Percentiles rank a stretch among this genome's conserved stretches.
phyloP scores from a whole-genome alignment of 2,113 vertebrate genomes.

The Hepsetus odoe region DNA sequence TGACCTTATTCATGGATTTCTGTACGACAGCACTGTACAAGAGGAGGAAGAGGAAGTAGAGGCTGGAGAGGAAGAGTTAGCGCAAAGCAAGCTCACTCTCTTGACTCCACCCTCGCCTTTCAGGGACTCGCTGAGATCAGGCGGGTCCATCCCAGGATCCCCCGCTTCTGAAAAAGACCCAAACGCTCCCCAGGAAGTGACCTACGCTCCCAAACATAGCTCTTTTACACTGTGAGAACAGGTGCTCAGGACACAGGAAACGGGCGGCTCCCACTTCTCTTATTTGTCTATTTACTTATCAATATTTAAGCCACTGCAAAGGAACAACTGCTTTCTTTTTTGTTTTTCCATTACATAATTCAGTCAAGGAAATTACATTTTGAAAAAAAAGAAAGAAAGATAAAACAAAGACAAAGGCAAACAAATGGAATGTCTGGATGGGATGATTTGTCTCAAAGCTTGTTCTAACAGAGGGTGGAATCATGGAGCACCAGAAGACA shows the following conservation, averaged over 20 bases:
- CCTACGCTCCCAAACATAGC: conserved; percentile 92
- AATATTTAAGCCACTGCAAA: neutral
- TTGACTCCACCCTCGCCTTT: conserved; percentile 95
- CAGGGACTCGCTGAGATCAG: conserved; percentile 90
- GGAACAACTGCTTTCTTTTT: conserved; percentile 27
- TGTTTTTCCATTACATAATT: neutral
- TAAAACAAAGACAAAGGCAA: neutral
- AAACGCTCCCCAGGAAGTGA: conserved; percentile 78
- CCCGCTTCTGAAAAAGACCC: conserved; percentile 83
- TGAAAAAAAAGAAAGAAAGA: conserved; percentile 12
- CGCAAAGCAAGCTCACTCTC: conserved; percentile 79
- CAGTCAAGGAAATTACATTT: conserved; percentile 27
- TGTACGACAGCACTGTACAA: conserved; percentile 81
- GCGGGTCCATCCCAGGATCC: conserved; percentile 83
- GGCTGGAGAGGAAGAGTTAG: conserved; percentile 67
- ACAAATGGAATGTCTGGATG: conserved; percentile 42
- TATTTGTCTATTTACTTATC: conserved; percentile 14
- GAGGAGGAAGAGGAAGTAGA: conserved; percentile 70
- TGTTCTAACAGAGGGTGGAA: conserved; percentile 12
- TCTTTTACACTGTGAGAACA: conserved; percentile 92
- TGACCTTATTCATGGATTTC: conserved; percentile 87
- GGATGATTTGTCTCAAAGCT: conserved; percentile 25
- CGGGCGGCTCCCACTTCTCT: conserved; percentile 12
- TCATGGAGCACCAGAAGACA: conserved; percentile 20
- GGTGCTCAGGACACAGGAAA: conserved; percentile 35